A percentile compares a stretch with the other conserved stretches of the same genome.
phyloP scores from a whole-genome alignment of 2,113 vertebrate genomes.

The Channa maculata region DNA sequence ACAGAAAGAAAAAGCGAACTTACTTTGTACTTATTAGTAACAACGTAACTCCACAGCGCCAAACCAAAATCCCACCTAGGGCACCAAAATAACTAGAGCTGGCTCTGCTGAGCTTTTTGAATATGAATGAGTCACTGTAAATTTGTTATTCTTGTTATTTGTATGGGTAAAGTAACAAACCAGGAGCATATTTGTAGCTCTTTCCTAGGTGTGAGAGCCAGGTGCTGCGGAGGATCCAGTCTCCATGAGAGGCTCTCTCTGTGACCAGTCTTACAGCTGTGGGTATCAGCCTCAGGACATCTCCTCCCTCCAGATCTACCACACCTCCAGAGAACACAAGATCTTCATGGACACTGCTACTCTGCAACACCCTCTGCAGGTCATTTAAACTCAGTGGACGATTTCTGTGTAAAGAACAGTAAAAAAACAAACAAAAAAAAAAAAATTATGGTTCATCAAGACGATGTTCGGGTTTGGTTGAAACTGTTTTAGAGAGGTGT shows the following conservation, averaged over 20 bases:
- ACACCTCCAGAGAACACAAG: conserved; percentile 82
- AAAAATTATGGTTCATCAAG: too few relatives aligned
- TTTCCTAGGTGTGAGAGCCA: conserved; percentile 92
- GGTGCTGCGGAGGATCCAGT: conserved; percentile 92
- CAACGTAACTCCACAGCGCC: background rate
- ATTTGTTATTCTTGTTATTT: too few relatives aligned
- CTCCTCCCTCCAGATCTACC: conserved; percentile 76
- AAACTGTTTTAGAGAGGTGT: too few relatives aligned
- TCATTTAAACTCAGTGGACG: conserved; percentile 90
- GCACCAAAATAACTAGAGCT: too few relatives aligned
- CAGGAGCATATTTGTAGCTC: conserved; percentile 81
- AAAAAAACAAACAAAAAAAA: too few relatives aligned
- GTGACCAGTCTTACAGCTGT: conserved; percentile 88
- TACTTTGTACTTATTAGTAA: conserved; percentile 5
- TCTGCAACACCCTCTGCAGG: conserved; percentile 87
- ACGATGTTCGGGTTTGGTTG: too few relatives aligned
- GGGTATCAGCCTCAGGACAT: conserved; percentile 85
- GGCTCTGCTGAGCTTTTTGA: too few relatives aligned
- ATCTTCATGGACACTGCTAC: conserved; percentile 82
- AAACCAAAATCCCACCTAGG: too few relatives aligned
- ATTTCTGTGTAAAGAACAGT: conserved; percentile 79
- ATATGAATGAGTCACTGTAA: too few relatives aligned
- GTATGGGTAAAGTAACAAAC: conserved; percentile 51
- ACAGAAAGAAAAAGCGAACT: too few relatives aligned
- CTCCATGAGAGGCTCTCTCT: conserved; percentile 91